phyloP scores from a whole-genome alignment of 2,113 vertebrate species.

The Oryzias curvinotus region DNA sequence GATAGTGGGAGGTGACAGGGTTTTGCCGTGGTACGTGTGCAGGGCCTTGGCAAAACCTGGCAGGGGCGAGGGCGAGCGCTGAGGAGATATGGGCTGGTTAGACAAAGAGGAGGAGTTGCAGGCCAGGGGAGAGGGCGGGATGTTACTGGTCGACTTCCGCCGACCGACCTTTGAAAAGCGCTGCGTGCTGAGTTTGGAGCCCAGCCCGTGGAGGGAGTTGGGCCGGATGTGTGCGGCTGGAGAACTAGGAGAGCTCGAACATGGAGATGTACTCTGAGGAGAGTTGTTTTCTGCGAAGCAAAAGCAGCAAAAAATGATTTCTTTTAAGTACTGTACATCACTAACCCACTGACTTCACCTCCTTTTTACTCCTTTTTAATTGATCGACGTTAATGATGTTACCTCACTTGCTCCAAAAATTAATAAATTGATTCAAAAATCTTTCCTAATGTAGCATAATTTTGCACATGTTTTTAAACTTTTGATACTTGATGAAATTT shows the following conservation, averaged over 20 bases:
- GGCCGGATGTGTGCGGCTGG: slow-evolving; percentile 90
- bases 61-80: slow-evolving; percentile 86
- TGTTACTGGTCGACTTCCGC: slow-evolving; percentile 96
- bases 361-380: no score
- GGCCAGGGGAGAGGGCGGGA: slow-evolving; percentile 93
- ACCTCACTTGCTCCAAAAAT: no score
- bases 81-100: slow-evolving; percentile 85
- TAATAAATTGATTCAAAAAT: no score
- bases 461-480: no score
- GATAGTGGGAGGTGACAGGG: slow-evolving; percentile 86
- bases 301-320: neutral
- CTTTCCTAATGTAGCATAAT: no score
- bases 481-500: no score
- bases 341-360: neutral
- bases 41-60: slow-evolving; percentile 81
- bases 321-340: neutral
- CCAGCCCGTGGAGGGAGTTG: slow-evolving; percentile 91
- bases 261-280: slow-evolving; percentile 88
- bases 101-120: slow-evolving; percentile 88
- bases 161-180: slow-evolving; percentile 87
- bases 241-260: slow-evolving; percentile 91
- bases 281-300: slow-evolving; percentile 82
- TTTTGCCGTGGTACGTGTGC: slow-evolving; percentile 83
- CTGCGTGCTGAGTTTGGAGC: slow-evolving; percentile 86
- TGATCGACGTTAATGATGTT: no score